Evolutionary conservation across 2,888 invertebrate genomes (phyloP).

Genomic region (Hirtodrosophila histrioides): DNA sequence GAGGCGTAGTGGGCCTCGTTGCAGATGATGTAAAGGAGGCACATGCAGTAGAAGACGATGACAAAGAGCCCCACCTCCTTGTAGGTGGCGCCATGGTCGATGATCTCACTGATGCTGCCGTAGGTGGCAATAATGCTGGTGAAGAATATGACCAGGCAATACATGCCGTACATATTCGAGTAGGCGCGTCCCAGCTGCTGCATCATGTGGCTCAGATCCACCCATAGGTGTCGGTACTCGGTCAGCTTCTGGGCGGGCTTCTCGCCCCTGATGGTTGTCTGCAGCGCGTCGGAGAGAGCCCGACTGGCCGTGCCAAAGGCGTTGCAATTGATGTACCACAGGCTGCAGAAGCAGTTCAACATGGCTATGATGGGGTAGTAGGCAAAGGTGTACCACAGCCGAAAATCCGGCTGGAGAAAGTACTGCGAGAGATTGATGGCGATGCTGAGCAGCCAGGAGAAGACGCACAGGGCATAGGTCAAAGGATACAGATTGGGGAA

Average conservation of each 20-base stretch:
- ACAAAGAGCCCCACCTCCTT: conserved; percentile 90
- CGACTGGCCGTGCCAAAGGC: conserved; percentile 88
- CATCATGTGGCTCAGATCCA: conserved; percentile 91
- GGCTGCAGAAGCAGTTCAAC: conserved; percentile 89
- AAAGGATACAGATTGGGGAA: conserved; percentile 88
- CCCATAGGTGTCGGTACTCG: conserved; percentile 89
- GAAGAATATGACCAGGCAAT: conserved; percentile 89
- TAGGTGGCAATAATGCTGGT: conserved; percentile 90
- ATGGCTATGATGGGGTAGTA: conserved; percentile 91
- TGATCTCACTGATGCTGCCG: conserved; percentile 89
- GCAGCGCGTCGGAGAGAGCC: conserved; percentile 87
- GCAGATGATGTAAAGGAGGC: conserved; percentile 89
- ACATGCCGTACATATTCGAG: conserved; percentile 91
- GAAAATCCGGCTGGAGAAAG: conserved; percentile 89
- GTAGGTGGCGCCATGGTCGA: conserved; percentile 89
- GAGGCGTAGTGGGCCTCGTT: conserved; percentile 90
- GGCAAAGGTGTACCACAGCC: conserved; percentile 89
- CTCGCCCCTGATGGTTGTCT: conserved; percentile 87
- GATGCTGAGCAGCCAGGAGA: conserved; percentile 88
- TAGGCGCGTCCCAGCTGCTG: conserved; percentile 90
- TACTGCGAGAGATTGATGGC: conserved; percentile 89
- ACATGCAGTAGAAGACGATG: conserved; percentile 89
- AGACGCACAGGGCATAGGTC: conserved; percentile 88
- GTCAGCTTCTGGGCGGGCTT: conserved; percentile 88
- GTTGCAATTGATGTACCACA: conserved; percentile 89